Conservation (phyloP, 64 coral and sea anemone species). For the Trachythela sp. region DNA sequence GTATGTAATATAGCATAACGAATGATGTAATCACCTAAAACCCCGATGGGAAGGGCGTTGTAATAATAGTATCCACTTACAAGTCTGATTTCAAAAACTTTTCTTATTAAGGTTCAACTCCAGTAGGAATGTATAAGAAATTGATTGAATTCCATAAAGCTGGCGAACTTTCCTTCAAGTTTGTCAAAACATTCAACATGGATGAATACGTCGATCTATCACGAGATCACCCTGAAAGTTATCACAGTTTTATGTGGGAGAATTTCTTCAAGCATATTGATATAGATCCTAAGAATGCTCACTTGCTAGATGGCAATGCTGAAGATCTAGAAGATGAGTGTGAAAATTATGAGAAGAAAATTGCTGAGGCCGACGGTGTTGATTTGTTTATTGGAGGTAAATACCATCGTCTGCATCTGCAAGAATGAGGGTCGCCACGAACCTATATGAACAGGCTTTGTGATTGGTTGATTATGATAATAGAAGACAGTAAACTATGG, state of each 20-base stretch:
- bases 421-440: not conserved
- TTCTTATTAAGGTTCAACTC: slow-evolving; percentile 62
- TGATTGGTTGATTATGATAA: no score
- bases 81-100: no score
- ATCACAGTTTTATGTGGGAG: slow-evolving; percentile 98
- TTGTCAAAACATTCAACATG: slow-evolving; percentile 99
- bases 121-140: slow-evolving; percentile 92
- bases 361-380: slow-evolving; percentile 67
- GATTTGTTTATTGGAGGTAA: slow-evolving; percentile 94
- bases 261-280: slow-evolving; percentile 99
- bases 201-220: slow-evolving; percentile 95
- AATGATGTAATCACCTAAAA: no score
- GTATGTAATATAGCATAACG: no score
- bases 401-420: no score
- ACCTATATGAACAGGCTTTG: not conserved
- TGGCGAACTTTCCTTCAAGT: slow-evolving; percentile 84
- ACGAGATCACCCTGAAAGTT: slow-evolving; percentile 92
- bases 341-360: slow-evolving; percentile 80
- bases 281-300: slow-evolving; percentile 87
- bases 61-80: no score
- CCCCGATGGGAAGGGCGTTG: no score
- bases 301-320: slow-evolving; percentile 93
- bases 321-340: slow-evolving; percentile 73
- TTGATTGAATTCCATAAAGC: slow-evolving; percentile 84
- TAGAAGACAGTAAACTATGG: no score